Percentiles rank a stretch among this genome's conserved stretches.
phyloP scores from a whole-genome alignment of 2,888 invertebrate genomes.

The Eutolmus rufibarbis region DNA sequence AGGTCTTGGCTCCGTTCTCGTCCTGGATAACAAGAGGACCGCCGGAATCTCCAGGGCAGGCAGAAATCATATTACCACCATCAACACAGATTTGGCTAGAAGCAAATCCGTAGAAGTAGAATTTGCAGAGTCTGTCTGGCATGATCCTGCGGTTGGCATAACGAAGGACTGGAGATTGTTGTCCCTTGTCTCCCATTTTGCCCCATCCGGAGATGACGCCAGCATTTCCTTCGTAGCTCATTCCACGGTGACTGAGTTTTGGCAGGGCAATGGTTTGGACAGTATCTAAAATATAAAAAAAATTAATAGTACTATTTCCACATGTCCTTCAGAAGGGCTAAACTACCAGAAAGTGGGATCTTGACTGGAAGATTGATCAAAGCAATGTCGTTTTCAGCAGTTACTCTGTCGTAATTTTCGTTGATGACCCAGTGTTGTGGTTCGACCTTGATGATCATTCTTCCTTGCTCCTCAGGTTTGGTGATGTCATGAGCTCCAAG shows the following conservation, averaged over 20 bases:
- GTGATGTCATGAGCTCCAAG: slow-evolving; percentile 17
- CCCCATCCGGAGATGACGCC: slow-evolving; percentile 25
- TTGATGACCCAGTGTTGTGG: background rate
- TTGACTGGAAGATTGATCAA: slow-evolving; percentile 51
- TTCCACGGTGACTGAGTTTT: background rate
- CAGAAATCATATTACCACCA: background rate
- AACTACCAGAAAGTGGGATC: background rate
- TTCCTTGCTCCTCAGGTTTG: background rate
- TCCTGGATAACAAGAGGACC: background rate
- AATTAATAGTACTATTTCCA: background rate
- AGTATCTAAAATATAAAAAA: background rate
- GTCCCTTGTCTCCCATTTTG: background rate
- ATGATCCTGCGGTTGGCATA: background rate
- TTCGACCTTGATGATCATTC: background rate
- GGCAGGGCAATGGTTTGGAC: background rate
- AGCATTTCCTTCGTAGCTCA: background rate
- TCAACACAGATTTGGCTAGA: background rate
- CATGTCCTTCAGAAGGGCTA: background rate
- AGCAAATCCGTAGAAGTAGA: background rate
- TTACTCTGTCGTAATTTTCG: slow-evolving; percentile 49
- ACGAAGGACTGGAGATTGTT: background rate
- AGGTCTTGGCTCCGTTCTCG: background rate
- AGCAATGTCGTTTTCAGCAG: slow-evolving; percentile 55
- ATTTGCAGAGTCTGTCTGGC: background rate
- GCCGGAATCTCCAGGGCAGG: slow-evolving; percentile 22